Evolutionary conservation across 2,888 invertebrate genomes (phyloP), one percentile per base, ranked within the genome.

Genomic region (Eupithecia dodoneata): DNA sequence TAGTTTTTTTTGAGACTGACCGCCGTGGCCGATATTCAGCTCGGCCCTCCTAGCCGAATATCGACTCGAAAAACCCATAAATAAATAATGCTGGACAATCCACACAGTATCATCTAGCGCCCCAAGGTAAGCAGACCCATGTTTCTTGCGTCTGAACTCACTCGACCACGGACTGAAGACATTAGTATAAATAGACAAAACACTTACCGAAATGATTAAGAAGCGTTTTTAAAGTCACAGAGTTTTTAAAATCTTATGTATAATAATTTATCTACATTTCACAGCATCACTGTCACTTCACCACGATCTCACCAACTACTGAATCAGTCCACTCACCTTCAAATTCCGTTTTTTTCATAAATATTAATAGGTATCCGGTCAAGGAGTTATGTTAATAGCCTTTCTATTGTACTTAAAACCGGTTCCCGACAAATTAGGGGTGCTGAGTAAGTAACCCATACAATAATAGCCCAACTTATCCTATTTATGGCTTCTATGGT

Each of bases 371-470:
- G 90, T 90, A 88, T 89, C 92, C 89, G 92, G 93, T 93, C 94
- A 95, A 95, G 94, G 94, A 95, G 94, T 93, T 94, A 94, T 94
- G 94, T 87, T 94, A 95, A 94, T 94, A 86, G 86, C 87, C 86
- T 87, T 84, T 86, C 88, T 87, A 93, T 94, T 94, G 93, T 94
- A 79, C 85, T 85, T 78, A 76, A 86, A 91, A 92, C 95, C 90
- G 92, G 95, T 94, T 93, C 84, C 86, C 84, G 86, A 89, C 90
- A 91, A 92, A 93, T 94, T 93, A 93, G 91, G 94, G 94, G 94
- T 90, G 91, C 88, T 89, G 89, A 88, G 85, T 87, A 87, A 84
- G 87, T 85, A 76, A 83, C 88, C 73, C 70, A 77, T 76, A 63
- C 18, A 59, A 76, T 49, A 73, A 47, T 52, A 3, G 18, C n/a